Evolutionary conservation across 1,140 invertebrate species (phyloP), one percentile per base, ranked within the genome.

Genomic region (Hypsibius dujardini): DNA sequence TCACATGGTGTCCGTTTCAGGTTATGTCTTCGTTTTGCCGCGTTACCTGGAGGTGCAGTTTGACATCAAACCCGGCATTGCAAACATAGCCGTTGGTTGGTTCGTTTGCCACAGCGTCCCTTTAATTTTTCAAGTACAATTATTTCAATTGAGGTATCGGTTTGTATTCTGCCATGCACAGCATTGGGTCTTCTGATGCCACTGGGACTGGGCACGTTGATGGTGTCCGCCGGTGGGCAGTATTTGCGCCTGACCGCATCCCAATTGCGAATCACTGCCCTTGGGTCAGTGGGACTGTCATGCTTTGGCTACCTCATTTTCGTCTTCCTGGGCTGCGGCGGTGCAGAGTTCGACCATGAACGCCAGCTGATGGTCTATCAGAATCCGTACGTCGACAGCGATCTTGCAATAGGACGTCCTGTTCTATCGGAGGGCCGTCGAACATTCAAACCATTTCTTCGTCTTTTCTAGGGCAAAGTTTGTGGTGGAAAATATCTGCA

Each of bases 261-360:
- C 50, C 50, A 56, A 7, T 12, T 7, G 7, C 50, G 50, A n/a
- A 56, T 56, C 7, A 56, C n/a, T n/a, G 7, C 50, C 7, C 7
- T 56, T 7, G 50, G 7, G 7, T 56, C 7, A 12, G 50, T 56
- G 50, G 50, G 50, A 7, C 7, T 56, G 7, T 56, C 50, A 7
- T 56, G 50, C 50, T n/a, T 56, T 7, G 50, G 50, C 7, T 56
- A 12, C 50, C 50, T 56, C 7, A 56, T 56, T n/a, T 56, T 56
- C n/a, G 50, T 56, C 50, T 56, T 56, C n/a, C 50, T 56, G 50
- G 50, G 50, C 50, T 56, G 50, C 50, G 50, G 50, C 50, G n/a
- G 7, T n/a, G n/a, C 7, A 56, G 50, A 56, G 50, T 56, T 56
- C n/a, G 50, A 56, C 50, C 50, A 56, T n/a, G n/a, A 56, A 56